Evolutionary conservation across 2,113 vertebrate genomes (phyloP).

Genomic region (Sander lucioperca): DNA sequence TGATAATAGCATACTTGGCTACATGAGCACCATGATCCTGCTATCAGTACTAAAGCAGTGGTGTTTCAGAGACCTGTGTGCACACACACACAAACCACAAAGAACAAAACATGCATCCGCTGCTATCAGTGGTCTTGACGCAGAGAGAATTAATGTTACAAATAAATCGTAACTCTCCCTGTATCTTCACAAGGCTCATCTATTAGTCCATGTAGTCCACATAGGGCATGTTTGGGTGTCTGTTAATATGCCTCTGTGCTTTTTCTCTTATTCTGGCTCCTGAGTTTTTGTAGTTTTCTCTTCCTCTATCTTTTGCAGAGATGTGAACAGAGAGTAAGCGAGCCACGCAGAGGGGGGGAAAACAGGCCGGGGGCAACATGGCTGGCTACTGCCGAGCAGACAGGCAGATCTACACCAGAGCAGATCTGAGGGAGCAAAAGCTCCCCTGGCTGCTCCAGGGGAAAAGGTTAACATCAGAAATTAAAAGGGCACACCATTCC

Average conservation of each 20-base stretch:
- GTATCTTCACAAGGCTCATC: slow-evolving; percentile 52
- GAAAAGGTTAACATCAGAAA: slow-evolving; percentile 69
- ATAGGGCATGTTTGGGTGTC: slow-evolving; percentile 26
- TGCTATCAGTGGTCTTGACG: slow-evolving; percentile 59
- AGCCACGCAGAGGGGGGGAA: slow-evolving; percentile 7
- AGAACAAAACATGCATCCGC: slow-evolving; percentile 41
- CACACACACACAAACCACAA: slow-evolving; percentile 17
- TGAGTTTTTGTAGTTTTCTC: slow-evolving; percentile 62
- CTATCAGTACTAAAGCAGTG: slow-evolving; percentile 70
- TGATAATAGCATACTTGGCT: slow-evolving; percentile 68
- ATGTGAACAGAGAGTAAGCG: slow-evolving; percentile 75
- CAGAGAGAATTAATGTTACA: slow-evolving; percentile 54
- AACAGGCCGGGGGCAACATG: slow-evolving; percentile 28
- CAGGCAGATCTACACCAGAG: slow-evolving; percentile 54
- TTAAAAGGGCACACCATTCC: slow-evolving; percentile 67
- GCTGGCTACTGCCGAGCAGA: slow-evolving; percentile 50
- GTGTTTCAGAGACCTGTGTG: slow-evolving; percentile 53
- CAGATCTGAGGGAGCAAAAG: slow-evolving; percentile 48
- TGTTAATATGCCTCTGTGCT: slow-evolving; percentile 33
- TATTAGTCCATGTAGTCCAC: slow-evolving; percentile 29
- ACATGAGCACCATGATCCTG: slow-evolving; percentile 54
- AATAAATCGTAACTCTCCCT: slow-evolving; percentile 61
- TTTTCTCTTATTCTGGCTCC: slow-evolving; percentile 4
- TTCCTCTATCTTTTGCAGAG: slow-evolving; percentile 71
- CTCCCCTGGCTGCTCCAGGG: slow-evolving; percentile 49